A percentile compares a stretch with the other conserved stretches of the same genome.
These are phyloP conservation scores for Sphecodes monilicornis DNA, from an alignment of 2,888 invertebrate species.

Conservation along the genomic window DNA sequence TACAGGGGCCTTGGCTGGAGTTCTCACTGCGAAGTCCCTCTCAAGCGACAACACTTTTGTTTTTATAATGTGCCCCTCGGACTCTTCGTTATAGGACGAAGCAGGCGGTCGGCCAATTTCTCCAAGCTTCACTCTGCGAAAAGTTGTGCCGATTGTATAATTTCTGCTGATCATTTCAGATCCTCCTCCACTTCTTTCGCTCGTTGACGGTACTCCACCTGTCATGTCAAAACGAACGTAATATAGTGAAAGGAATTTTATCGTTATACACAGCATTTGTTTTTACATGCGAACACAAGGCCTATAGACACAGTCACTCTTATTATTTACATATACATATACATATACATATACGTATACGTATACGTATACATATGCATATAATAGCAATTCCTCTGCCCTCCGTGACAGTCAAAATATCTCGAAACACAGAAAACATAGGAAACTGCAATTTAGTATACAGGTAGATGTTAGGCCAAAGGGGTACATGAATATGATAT, in stretches of 20 bases:
- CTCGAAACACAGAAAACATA: too few species aligned
- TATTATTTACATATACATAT: too few species aligned
- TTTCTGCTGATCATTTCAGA: constrained; percentile 70
- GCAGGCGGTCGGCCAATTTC: constrained; percentile 85
- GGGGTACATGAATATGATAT: too few species aligned
- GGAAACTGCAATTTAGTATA: too few species aligned
- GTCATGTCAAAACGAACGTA: constrained; percentile 69
- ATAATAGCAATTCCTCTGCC: too few species aligned
- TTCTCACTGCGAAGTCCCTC: constrained; percentile 42
- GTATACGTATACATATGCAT: too few species aligned
- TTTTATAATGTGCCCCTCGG: background rate
- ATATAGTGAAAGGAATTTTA: background rate
- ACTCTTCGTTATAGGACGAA: constrained; percentile 82
- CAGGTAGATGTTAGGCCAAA: too few species aligned
- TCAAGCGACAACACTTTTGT: constrained; percentile 31
- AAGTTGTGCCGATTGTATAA: constrained; percentile 83
- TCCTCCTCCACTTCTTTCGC: constrained; percentile 44
- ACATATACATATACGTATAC: too few species aligned
- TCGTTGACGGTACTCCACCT: constrained; percentile 16
- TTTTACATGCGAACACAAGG: too few species aligned
- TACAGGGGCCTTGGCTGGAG: constrained; percentile 86
- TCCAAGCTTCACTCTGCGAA: constrained; percentile 81
- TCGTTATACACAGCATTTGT: too few species aligned
- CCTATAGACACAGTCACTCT: too few species aligned
- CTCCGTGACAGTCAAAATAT: too few species aligned